Evolutionary conservation across 1,140 invertebrate species (phyloP).

Genomic region (Delia radicum): DNA sequence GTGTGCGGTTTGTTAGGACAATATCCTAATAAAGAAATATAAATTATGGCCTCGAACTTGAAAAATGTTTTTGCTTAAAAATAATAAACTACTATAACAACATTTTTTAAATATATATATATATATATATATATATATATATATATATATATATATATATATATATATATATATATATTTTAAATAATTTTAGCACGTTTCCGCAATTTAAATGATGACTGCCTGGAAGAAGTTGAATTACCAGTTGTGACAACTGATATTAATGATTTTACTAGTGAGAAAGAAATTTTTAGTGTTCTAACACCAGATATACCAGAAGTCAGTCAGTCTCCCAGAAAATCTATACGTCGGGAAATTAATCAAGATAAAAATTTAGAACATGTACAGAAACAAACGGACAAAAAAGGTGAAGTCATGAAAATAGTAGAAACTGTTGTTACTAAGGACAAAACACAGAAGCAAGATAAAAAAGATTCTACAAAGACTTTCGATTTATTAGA

Average conservation of each 20-base stretch:
- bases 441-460: neutral
- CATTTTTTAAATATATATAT: too few relatives aligned
- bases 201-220: neutral
- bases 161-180: too few relatives aligned
- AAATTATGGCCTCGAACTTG: too few relatives aligned
- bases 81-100: too few relatives aligned
- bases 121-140: too few relatives aligned
- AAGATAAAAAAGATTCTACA: neutral
- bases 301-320: neutral
- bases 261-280: neutral
- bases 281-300: neutral
- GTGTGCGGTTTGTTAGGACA: too few relatives aligned
- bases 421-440: neutral
- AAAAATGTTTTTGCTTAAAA: too few relatives aligned
- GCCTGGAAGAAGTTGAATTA: neutral
- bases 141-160: too few relatives aligned
- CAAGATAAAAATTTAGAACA: neutral
- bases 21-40: too few relatives aligned
- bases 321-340: neutral
- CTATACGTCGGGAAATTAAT: neutral
- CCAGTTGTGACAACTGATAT: neutral
- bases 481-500: too few relatives aligned
- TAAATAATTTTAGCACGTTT: neutral
- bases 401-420: neutral
- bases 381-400: neutral